phyloP scores from a whole-genome alignment of 2,888 invertebrate genomes.

The Diarsia brunnea region DNA sequence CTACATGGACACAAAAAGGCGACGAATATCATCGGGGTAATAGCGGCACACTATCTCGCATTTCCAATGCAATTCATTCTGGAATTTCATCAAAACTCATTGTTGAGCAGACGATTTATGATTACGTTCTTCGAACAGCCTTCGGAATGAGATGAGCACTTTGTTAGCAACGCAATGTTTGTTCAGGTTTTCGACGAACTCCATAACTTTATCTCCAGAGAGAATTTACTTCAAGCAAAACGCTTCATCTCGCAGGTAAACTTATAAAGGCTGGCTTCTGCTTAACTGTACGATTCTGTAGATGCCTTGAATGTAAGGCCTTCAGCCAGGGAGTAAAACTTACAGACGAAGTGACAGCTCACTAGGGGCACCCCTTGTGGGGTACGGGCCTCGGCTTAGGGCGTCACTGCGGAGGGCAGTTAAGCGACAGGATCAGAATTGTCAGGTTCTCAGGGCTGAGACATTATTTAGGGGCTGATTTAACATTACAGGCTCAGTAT shows the following conservation, averaged over 20 bases:
- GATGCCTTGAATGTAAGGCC: too few species aligned
- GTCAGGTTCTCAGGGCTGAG: too few species aligned
- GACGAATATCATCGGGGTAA: not conserved
- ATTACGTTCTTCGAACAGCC: not conserved
- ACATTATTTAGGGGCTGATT: too few species aligned
- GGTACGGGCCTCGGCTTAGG: too few species aligned
- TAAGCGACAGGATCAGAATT: too few species aligned
- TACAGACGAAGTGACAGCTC: too few species aligned
- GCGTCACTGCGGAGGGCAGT: too few species aligned
- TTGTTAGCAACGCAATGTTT: not conserved
- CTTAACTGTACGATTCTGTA: too few species aligned
- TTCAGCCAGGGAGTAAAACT: too few species aligned
- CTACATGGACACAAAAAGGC: not conserved
- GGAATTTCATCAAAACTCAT: not conserved
- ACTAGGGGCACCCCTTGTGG: too few species aligned
- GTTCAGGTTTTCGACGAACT: not conserved
- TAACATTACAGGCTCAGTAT: too few species aligned
- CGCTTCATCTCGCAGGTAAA: not conserved
- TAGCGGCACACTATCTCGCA: not conserved
- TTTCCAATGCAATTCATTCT: not conserved
- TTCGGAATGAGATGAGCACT: not conserved
- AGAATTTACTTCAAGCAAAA: not conserved
- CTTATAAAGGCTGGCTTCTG: too few species aligned
- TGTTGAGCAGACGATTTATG: not conserved
- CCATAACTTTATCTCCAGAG: not conserved